Conservation (phyloP, 2,888 invertebrate species). For the Seladonia tumulorum region DNA sequence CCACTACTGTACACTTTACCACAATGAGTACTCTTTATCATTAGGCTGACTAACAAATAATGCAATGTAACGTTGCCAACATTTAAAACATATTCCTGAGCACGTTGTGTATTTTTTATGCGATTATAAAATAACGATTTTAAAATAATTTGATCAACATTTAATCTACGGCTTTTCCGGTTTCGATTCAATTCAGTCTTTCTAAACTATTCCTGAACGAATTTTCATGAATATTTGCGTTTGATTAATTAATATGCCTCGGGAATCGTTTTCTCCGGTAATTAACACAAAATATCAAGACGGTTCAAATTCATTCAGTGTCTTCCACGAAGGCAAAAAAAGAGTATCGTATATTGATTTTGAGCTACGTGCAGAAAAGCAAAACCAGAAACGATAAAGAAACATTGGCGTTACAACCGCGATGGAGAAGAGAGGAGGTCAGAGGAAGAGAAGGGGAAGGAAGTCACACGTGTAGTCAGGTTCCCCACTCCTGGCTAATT, state of each 20-base stretch:
- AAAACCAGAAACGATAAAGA: conserved; percentile 20
- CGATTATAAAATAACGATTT: background rate
- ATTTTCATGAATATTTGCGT: background rate
- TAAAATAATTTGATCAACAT: background rate
- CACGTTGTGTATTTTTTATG: no score
- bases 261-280: background rate
- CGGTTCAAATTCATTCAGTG: conserved; percentile 14
- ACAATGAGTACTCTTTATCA: no score
- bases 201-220: background rate
- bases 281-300: conserved; percentile 27
- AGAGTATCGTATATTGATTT: conserved; percentile 43
- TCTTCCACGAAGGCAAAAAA: conserved; percentile 34
- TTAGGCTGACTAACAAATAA: no score
- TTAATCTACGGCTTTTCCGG: background rate
- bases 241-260: background rate
- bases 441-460: conserved; percentile 49
- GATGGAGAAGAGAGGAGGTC: conserved; percentile 30
- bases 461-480: conserved; percentile 67
- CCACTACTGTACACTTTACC: no score
- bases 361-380: conserved; percentile 31
- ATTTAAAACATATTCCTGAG: no score
- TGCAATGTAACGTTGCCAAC: no score
- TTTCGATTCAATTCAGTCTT: background rate
- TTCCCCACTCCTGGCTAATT: conserved; percentile 61
- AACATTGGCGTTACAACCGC: conserved; percentile 17